A percentile compares a stretch with the other conserved stretches of the same genome.
phyloP scores from a whole-genome alignment of 1,140 invertebrate genomes.

The Panagrolaimus sp. region DNA sequence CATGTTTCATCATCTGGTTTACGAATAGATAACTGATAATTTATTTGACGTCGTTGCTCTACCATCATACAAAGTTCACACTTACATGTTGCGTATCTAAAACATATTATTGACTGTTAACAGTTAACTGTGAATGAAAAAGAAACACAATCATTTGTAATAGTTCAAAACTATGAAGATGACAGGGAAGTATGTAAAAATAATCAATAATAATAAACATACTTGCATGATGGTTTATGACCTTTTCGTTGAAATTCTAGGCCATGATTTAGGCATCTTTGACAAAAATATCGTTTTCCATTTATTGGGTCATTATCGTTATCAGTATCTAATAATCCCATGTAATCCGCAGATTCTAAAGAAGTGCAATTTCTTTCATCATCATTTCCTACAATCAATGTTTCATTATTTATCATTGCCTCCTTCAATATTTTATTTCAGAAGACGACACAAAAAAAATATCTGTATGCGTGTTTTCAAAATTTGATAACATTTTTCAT shows the following conservation, averaged over 20 bases:
- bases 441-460: too few species aligned
- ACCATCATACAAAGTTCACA: slow-evolving; percentile 47
- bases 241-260: slow-evolving; percentile 46
- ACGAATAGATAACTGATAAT: slow-evolving; percentile 42
- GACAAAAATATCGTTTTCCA: slow-evolving; percentile 43
- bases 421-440: too few species aligned
- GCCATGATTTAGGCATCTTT: slow-evolving; percentile 45
- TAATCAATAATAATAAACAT: slow-evolving; percentile 5
- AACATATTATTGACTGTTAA: slow-evolving; percentile 9
- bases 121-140: not conserved
- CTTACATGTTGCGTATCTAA: slow-evolving; percentile 36
- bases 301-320: not conserved
- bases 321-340: too few species aligned
- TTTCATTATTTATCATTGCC: too few species aligned
- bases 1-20: slow-evolving; percentile 20
- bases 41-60: slow-evolving; percentile 42
- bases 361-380: too few species aligned
- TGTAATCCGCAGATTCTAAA: too few species aligned
- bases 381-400: too few species aligned
- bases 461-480: too few species aligned
- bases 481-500: too few species aligned
- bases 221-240: slow-evolving; percentile 46
- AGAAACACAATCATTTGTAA: not conserved
- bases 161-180: not conserved
- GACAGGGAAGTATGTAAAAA: not conserved